Conservation (phyloP, 1,140 invertebrate genomes). For the Eriocheir sinensis region DNA sequence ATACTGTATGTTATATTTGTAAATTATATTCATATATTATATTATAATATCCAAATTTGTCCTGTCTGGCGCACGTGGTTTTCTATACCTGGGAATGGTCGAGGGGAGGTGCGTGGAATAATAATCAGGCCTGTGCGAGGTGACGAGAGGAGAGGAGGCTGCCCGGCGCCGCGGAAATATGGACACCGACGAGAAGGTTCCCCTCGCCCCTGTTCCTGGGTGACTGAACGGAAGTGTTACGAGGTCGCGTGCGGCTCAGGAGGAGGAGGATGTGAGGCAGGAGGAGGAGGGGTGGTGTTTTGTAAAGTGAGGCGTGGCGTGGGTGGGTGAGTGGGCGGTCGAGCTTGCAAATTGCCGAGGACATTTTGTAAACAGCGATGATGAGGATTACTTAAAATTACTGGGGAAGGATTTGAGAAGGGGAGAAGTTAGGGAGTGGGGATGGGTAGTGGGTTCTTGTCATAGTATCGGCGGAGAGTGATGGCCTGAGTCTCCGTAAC, state of each 20-base stretch:
- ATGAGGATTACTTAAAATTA: background rate
- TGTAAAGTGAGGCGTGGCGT: background rate
- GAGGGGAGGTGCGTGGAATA: background rate
- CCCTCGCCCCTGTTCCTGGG: background rate
- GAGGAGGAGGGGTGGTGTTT: background rate
- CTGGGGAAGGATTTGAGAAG: too few species aligned
- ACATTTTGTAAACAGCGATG: background rate
- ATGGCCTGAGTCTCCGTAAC: background rate
- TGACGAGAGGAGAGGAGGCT: background rate
- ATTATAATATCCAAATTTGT: too few species aligned
- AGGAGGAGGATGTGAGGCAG: too few species aligned
- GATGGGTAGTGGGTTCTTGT: too few species aligned
- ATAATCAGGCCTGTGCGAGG: background rate
- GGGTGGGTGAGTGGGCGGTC: background rate
- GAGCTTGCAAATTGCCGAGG: background rate
- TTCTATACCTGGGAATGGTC: background rate
- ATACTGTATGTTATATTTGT: too few species aligned
- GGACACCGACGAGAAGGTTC: background rate
- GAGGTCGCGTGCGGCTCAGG: background rate
- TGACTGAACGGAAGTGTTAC: slow-evolving; percentile 4
- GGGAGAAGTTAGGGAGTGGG: too few species aligned
- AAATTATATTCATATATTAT: too few species aligned
- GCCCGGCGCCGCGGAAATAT: background rate
- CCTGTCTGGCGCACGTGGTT: background rate
- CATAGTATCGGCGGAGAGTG: background rate